phyloP scores from a whole-genome alignment of 2,797 vertebrate species.

The Sebastes hubbsi region DNA sequence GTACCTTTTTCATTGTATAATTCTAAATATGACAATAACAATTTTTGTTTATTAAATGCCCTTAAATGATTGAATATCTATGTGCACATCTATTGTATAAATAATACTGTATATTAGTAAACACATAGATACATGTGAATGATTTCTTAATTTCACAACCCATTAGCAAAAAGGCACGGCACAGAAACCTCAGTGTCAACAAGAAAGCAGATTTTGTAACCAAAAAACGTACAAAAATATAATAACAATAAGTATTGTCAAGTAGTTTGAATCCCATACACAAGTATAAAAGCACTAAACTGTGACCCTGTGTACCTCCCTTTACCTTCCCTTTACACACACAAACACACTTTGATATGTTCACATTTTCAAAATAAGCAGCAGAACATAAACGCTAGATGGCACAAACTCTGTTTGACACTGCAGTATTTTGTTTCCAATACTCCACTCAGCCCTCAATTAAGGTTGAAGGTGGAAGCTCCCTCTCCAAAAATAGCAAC shows the following conservation, averaged over 20 bases:
- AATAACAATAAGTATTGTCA: background rate
- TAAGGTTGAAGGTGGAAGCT: background rate
- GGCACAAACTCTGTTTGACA: background rate
- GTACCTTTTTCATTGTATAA: background rate
- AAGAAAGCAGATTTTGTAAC: background rate
- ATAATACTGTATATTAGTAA: background rate
- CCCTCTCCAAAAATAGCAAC: conserved; percentile 13
- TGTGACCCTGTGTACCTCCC: background rate
- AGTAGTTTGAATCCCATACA: background rate
- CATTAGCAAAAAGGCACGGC: background rate
- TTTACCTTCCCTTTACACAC: background rate
- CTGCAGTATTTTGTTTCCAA: conserved; percentile 9
- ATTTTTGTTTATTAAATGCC: background rate
- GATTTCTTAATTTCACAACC: conserved; percentile 13
- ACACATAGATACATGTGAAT: background rate
- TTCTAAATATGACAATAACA: background rate
- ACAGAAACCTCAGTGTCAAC: background rate
- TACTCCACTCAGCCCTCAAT: background rate
- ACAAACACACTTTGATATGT: background rate
- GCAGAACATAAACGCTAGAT: background rate
- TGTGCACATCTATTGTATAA: background rate
- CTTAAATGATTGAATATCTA: background rate
- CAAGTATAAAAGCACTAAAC: background rate
- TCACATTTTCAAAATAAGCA: conserved; percentile 21
- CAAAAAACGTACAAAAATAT: background rate